Conservation (phyloP, 2,888 invertebrate genomes). For the Choristoneura rosaceana region DNA sequence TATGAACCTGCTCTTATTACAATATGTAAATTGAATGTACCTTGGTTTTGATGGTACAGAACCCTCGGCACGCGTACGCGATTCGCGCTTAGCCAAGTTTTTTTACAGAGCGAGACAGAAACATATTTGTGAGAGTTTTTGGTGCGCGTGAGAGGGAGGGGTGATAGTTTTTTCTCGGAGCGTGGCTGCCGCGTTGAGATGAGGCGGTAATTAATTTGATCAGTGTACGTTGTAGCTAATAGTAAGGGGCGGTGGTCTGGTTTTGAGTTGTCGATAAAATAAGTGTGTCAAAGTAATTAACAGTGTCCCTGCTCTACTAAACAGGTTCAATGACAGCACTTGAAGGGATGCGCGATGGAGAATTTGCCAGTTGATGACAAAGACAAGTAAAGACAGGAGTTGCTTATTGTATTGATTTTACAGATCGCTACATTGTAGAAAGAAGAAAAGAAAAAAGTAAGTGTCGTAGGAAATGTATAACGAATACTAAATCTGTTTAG, state of each 20-base stretch:
- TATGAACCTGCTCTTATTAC: too few species aligned
- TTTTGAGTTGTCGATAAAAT: constrained; percentile 50
- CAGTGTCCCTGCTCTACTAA: neutral
- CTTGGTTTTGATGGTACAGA: neutral
- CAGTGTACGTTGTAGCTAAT: constrained; percentile 71
- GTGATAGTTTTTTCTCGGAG: constrained; percentile 63
- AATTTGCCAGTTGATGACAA: too few species aligned
- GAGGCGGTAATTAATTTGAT: constrained; percentile 84
- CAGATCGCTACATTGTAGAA: too few species aligned
- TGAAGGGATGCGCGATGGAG: too few species aligned
- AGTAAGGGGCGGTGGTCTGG: constrained; percentile 57
- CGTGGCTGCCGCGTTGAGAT: constrained; percentile 68
- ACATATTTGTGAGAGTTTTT: constrained; percentile 49
- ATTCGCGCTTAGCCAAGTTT: constrained; percentile 45
- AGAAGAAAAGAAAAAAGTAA: too few species aligned
- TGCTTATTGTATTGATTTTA: too few species aligned
- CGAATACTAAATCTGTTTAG: too few species aligned
- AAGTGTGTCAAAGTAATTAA: constrained; percentile 30
- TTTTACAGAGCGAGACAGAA: constrained; percentile 55
- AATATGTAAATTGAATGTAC: too few species aligned
- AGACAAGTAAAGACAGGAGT: too few species aligned
- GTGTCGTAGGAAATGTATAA: too few species aligned
- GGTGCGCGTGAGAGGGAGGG: constrained; percentile 55
- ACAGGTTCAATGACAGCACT: too few species aligned
- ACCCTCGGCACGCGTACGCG: neutral